These are phyloP conservation scores for Rhingia campestris DNA, from an alignment of 2,888 invertebrate genomes.

Conservation along the genomic window DNA sequence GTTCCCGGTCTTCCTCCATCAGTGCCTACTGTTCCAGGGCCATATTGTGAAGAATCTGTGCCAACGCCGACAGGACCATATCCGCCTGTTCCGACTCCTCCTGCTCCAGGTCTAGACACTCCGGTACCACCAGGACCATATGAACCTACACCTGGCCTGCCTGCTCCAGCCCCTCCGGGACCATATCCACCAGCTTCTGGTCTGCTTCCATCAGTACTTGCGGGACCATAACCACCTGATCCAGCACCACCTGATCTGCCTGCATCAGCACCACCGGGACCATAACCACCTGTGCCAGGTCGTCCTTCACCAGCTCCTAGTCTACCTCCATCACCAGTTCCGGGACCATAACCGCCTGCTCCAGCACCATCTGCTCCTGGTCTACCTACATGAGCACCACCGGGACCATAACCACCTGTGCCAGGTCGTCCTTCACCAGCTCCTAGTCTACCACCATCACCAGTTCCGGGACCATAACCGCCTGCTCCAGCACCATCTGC, in stretches of 20 bases:
- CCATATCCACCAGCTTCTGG: slow-evolving; percentile 39
- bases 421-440: slow-evolving; percentile 9
- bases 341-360: slow-evolving; percentile 34
- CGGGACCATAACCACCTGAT: slow-evolving; percentile 29
- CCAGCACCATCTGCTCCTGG: slow-evolving; percentile 41
- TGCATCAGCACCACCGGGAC: slow-evolving; percentile 13
- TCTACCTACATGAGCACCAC: slow-evolving; percentile 40
- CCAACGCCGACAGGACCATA: neutral
- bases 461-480: slow-evolving; percentile 25
- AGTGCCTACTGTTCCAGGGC: slow-evolving; percentile 18
- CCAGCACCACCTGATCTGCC: slow-evolving; percentile 28
- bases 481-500: slow-evolving; percentile 39
- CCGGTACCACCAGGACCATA: slow-evolving; percentile 36
- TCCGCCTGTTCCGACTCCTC: neutral
- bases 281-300: slow-evolving; percentile 5
- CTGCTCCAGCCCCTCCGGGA: slow-evolving; percentile 8
- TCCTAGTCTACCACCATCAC: slow-evolving; percentile 35
- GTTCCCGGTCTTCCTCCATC: slow-evolving; percentile 19
- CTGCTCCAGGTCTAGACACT: neutral
- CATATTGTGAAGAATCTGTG: slow-evolving; percentile 14
- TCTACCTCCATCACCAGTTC: slow-evolving; percentile 29
- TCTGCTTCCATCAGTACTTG: slow-evolving; percentile 35
- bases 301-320: slow-evolving; percentile 38
- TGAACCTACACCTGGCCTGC: slow-evolving; percentile 23
- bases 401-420: slow-evolving; percentile 2